phyloP scores from a whole-genome alignment of 2,797 vertebrate species.

The Argyrosomus regius region DNA sequence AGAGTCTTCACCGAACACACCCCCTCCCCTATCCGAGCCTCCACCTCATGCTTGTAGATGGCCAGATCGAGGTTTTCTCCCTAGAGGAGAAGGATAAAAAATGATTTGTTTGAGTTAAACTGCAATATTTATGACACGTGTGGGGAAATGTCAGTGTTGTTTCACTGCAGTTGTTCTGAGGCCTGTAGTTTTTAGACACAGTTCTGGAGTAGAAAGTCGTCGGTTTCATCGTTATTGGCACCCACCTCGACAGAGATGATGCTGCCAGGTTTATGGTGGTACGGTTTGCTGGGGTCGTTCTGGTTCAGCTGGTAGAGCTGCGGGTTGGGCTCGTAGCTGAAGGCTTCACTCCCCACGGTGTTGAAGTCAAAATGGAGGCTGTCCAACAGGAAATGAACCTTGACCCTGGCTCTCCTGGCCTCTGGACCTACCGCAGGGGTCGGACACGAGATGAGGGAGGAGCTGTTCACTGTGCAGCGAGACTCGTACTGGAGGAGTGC shows the following conservation, averaged over 20 bases:
- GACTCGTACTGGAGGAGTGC: constrained; percentile 87
- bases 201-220: background rate
- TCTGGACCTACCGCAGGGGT: constrained; percentile 90
- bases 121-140: background rate
- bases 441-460: constrained; percentile 90
- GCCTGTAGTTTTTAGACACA: background rate
- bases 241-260: constrained; percentile 97
- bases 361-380: constrained; percentile 94
- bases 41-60: constrained; percentile 95
- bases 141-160: background rate
- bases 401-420: constrained; percentile 82
- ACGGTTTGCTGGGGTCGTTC: constrained; percentile 90
- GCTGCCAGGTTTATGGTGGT: constrained; percentile 96
- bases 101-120: background rate
- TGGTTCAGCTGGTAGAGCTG: constrained; percentile 88
- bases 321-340: constrained; percentile 93
- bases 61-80: constrained; percentile 96
- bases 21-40: constrained; percentile 93
- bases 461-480: constrained; percentile 89
- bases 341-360: constrained; percentile 84
- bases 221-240: background rate
- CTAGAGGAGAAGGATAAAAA: constrained; percentile 71
- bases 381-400: constrained; percentile 94
- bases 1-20: constrained; percentile 94
- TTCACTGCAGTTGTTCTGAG: background rate